Evolutionary conservation across 2,113 vertebrate species (phyloP).

Genomic region (Mormoops blainvillei): DNA sequence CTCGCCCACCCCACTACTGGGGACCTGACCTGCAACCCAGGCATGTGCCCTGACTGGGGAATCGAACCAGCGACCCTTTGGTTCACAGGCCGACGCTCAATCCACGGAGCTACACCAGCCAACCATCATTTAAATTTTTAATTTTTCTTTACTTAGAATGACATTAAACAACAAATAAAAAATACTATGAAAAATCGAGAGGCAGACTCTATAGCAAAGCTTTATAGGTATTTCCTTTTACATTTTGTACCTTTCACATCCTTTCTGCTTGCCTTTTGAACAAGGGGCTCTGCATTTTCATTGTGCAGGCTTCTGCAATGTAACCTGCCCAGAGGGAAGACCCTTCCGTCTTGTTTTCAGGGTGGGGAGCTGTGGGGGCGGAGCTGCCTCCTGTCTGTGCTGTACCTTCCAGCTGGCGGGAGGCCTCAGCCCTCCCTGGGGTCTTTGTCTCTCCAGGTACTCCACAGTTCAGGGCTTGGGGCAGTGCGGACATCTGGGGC

Average conservation of each 20-base stretch:
- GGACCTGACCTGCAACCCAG: no score
- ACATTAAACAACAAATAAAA: background rate
- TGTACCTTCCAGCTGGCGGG: background rate
- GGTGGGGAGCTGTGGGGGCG: background rate
- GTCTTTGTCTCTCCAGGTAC: background rate
- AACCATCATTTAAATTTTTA: background rate
- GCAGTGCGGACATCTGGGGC: background rate
- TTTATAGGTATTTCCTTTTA: background rate
- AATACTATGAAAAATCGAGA: background rate
- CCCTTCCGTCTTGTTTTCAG: background rate
- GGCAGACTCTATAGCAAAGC: background rate
- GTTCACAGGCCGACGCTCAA: no score
- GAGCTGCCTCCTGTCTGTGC: background rate
- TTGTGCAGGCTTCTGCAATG: background rate
- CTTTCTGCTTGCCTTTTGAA: background rate
- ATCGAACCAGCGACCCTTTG: no score
- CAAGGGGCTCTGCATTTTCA: background rate
- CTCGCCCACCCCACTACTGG: no score
- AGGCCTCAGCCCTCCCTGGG: background rate
- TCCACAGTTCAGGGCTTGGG: background rate
- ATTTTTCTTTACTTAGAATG: slow-evolving; percentile 29
- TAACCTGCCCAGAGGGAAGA: background rate
- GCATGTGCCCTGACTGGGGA: no score
- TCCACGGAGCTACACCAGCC: no score
- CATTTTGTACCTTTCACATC: background rate